These are phyloP conservation scores for Phainopepla nitens DNA, from an alignment of 2,113 vertebrate genomes.

Conservation along the genomic window DNA sequence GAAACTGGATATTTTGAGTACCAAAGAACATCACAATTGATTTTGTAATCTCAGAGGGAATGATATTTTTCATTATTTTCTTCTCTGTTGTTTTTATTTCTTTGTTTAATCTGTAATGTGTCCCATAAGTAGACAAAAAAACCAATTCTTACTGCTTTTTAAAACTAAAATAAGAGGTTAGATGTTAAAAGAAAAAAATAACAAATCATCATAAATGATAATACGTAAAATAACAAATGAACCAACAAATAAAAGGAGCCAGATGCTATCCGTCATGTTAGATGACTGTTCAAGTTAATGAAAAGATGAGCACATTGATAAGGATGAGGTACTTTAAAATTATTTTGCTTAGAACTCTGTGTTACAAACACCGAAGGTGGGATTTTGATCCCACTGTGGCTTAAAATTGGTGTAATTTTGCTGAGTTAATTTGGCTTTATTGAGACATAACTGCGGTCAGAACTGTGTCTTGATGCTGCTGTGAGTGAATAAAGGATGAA, in stretches of 20 bases:
- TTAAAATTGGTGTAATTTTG: slow-evolving; percentile 1
- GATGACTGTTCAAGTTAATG: background rate
- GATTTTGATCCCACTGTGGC: background rate
- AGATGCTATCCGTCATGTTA: background rate
- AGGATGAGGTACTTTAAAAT: background rate
- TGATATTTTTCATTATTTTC: background rate
- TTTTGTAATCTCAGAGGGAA: background rate
- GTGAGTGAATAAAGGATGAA: background rate
- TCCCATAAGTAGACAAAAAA: background rate
- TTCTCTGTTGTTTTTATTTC: background rate
- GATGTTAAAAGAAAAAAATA: background rate
- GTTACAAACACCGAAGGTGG: background rate
- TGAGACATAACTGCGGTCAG: background rate
- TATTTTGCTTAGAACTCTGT: background rate
- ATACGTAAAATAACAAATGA: background rate
- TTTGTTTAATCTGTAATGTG: background rate
- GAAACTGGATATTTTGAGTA: background rate
- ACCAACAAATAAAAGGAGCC: background rate
- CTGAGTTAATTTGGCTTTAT: background rate
- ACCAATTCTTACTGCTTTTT: background rate
- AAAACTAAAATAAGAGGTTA: background rate
- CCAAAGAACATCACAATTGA: background rate
- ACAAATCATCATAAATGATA: background rate
- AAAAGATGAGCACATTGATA: background rate
- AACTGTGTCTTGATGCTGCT: background rate